Evolutionary conservation across 1,140 invertebrate species (phyloP), one percentile per base, ranked within the genome.

Genomic region (Musca domestica): DNA sequence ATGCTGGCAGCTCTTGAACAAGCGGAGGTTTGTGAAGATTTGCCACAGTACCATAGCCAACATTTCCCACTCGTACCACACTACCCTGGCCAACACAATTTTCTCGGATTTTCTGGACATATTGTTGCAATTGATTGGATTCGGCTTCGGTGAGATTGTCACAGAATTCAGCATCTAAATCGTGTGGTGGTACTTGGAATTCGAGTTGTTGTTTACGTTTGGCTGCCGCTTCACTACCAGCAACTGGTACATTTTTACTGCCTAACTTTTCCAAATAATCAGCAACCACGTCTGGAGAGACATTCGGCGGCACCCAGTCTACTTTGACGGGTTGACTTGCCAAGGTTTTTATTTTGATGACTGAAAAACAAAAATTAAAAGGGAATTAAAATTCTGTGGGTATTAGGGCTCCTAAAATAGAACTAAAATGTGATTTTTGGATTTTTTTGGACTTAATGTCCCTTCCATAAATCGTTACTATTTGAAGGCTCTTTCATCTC

Each of bases 231-330:
- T 86, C 84, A 41, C 90, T 89, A 9, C 91, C 92, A 64, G 87
- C 89, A 52, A 94, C 89, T 7, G 92, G 92, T 51, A 92, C 85
- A 74, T 90, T 84, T 1, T 87, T 84, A 1, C 83, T 73, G 2
- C 91, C 91, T 70, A 94, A 82, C 66, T 89, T 87, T 69, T 91
- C 89, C 86, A 94, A 90, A 74, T 94, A 94, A 74, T 92, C 86
- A 7, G 84, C 85, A 52, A 87, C 85, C 77, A 88, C 74, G 74
- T 88, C 87, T 34, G 85, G 85, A 34, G 86, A 83, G 2, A 84
- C 84, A 82, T 88, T 87, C 34, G 87, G 87, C 17, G 88, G 88
- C 4, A 88, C 84, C 88, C 87, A 88, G 66, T 88, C 88, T 27
- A 88, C 74, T 76, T 85, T 85, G 2, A 87, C 85, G 14, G 86